A percentile compares a stretch with the other conserved stretches of the same genome.
phyloP scores from a whole-genome alignment of 2,888 invertebrate genomes.

The Calameuta filiformis region DNA sequence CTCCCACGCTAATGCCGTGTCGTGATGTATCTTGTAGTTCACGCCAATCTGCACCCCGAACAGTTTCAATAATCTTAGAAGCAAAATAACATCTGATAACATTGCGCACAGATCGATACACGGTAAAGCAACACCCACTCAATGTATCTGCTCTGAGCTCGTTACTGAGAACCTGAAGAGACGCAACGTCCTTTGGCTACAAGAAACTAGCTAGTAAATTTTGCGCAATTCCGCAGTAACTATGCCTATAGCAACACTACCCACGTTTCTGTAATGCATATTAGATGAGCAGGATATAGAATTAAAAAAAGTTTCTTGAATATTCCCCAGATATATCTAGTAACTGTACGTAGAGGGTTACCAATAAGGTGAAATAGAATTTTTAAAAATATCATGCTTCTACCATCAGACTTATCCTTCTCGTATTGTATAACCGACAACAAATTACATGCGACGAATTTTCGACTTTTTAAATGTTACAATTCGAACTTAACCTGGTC shows the following conservation, averaged over 20 bases:
- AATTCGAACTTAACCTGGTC: not conserved
- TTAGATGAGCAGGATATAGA: not conserved
- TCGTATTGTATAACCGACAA: not conserved
- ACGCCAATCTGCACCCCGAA: slow-evolving; percentile 18
- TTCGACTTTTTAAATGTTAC: not conserved
- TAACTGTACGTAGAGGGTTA: not conserved
- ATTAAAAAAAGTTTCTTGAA: not conserved
- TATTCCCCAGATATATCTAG: not conserved
- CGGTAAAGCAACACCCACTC: not conserved
- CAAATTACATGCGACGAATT: not conserved
- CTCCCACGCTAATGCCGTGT: slow-evolving; percentile 34
- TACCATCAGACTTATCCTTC: not conserved
- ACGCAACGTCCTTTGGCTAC: not conserved
- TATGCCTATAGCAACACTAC: not conserved
- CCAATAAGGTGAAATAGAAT: not conserved
- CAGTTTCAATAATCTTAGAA: slow-evolving; percentile 1
- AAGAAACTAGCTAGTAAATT: not conserved
- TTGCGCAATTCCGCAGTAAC: not conserved
- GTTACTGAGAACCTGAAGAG: not conserved
- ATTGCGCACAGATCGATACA: not conserved
- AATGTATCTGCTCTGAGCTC: not conserved
- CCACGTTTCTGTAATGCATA: not conserved
- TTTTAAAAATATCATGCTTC: not conserved
- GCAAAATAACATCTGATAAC: not conserved
- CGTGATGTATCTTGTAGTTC: slow-evolving; percentile 11